Base-by-base conservation (phyloP, 2,888 invertebrate genomes). In the Nomada lathburiana region DNA sequence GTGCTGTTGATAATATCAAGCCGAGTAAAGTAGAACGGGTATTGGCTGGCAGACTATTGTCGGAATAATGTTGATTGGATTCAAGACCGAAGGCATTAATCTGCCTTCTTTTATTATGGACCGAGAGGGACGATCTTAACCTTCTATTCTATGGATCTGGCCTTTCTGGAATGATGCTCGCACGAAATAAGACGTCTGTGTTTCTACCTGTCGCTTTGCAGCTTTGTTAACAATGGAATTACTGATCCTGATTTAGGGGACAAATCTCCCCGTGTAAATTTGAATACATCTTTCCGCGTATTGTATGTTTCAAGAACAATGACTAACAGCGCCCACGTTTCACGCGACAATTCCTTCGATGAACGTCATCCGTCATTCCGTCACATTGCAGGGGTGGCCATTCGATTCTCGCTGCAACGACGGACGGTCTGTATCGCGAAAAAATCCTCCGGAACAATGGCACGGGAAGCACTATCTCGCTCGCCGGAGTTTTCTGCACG, bases 61-160 rank as follows among this genome's bases (percentile, higher is more conserved):
- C 91, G 91, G 91, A 92, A 91, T 93, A 94, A 94, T 94, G 94
- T 90, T 94, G 94, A 94, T 94, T 94, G 93, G 93, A 94, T 94
- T 94, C 93, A 93, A 93, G 94, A 92, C 92, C 90, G 91, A 90
- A 90, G 90, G 92, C 93, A 94, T 94, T 94, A 94, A 94, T 93
- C 93, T 93, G 93, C 93, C 93, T 93, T 91, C 93, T 93, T 93
- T 93, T 94, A 93, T 94, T 93, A 93, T 93, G 89, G 89, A 82
- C 86, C 78, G 76, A 80, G 79, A 84, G 87, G 76, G 84, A 76
- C 81, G 80, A 84, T 86, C 85, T 78, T 83, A 76, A 79, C 68
- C 80, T 76, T 83, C 69, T 81, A 78, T 76, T 70, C 82, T 67
- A 67, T 81, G 87, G 44, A 44, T 72, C 77, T 74, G 47, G 52